phyloP scores from a whole-genome alignment of 2,888 invertebrate genomes.

The Camponotus fellah region DNA sequence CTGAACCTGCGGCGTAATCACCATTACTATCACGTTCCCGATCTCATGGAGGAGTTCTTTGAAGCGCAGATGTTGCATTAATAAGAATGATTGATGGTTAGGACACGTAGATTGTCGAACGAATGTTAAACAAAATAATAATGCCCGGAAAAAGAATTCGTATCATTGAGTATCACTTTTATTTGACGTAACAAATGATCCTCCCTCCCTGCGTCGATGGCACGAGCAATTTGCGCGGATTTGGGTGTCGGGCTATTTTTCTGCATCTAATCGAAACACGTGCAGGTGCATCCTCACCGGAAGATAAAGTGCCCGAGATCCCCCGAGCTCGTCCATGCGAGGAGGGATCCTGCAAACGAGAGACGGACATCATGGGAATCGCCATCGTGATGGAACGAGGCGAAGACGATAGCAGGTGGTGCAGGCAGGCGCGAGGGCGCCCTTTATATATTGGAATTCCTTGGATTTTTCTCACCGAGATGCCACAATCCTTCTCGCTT shows the following conservation, averaged over 20 bases:
- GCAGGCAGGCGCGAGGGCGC: slow-evolving; percentile 57
- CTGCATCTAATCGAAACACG: slow-evolving; percentile 12
- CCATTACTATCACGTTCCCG: not conserved
- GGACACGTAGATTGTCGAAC: not conserved
- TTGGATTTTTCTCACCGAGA: slow-evolving; percentile 69
- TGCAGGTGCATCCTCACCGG: slow-evolving; percentile 51
- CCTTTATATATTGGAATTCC: slow-evolving; percentile 76
- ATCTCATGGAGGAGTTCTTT: not conserved
- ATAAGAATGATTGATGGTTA: not conserved
- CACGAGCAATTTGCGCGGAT: not conserved
- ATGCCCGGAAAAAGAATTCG: too few species aligned
- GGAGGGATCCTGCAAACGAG: slow-evolving; percentile 58
- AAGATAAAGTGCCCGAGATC: slow-evolving; percentile 57
- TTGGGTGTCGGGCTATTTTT: not conserved
- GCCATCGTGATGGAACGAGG: slow-evolving; percentile 48
- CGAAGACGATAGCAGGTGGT: slow-evolving; percentile 62
- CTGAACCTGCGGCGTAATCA: not conserved
- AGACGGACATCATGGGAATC: slow-evolving; percentile 60
- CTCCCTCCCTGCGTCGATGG: too few species aligned
- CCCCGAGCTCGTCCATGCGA: slow-evolving; percentile 41
- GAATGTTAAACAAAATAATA: too few species aligned
- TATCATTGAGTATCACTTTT: not conserved
- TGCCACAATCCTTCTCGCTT: slow-evolving; percentile 19
- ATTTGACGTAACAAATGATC: not conserved
- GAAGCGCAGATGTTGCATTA: not conserved